These are phyloP conservation scores for Scaptomyza pallida DNA, from an alignment of 1,140 invertebrate species.

Conservation along the genomic window DNA sequence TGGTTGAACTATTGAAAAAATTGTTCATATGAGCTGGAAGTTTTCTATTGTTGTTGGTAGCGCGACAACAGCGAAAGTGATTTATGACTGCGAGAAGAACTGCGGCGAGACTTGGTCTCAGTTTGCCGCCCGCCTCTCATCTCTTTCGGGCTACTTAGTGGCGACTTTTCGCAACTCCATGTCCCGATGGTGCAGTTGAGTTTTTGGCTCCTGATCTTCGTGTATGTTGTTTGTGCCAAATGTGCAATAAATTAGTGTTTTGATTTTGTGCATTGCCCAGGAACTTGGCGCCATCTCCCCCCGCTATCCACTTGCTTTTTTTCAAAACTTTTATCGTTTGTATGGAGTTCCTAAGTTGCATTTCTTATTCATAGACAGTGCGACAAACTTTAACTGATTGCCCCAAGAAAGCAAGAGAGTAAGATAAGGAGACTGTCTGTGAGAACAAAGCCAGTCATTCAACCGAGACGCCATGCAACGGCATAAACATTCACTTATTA, in stretches of 20 bases:
- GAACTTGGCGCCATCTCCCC: slow-evolving; percentile 59
- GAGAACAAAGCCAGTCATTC: slow-evolving; percentile 47
- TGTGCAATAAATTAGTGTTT: slow-evolving; percentile 81
- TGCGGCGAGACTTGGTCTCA: slow-evolving; percentile 54
- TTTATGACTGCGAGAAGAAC: slow-evolving; percentile 58
- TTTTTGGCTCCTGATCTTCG: slow-evolving; percentile 38
- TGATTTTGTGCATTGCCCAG: slow-evolving; percentile 71
- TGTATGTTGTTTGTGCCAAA: slow-evolving; percentile 67
- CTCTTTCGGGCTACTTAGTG: slow-evolving; percentile 53
- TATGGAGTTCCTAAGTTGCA: slow-evolving; percentile 58
- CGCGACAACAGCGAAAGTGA: slow-evolving; percentile 63
- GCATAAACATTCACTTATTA: slow-evolving; percentile 63
- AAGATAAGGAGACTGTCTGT: neutral
- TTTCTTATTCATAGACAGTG: slow-evolving; percentile 68
- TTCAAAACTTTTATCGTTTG: slow-evolving; percentile 69
- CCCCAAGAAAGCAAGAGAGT: neutral
- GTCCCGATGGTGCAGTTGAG: slow-evolving; percentile 51
- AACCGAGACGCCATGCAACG: slow-evolving; percentile 45
- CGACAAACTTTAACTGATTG: slow-evolving; percentile 42
- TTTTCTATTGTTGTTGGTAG: slow-evolving; percentile 11
- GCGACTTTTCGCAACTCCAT: slow-evolving; percentile 23
- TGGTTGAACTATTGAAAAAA: slow-evolving; percentile 57
- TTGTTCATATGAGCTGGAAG: slow-evolving; percentile 57
- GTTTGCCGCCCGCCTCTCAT: slow-evolving; percentile 1
- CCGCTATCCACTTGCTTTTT: no score